A percentile compares a stretch with the other conserved stretches of the same genome.
Evolutionary conservation across 1,140 invertebrate species (phyloP).

Genomic region (Drosophila nasuta): DNA sequence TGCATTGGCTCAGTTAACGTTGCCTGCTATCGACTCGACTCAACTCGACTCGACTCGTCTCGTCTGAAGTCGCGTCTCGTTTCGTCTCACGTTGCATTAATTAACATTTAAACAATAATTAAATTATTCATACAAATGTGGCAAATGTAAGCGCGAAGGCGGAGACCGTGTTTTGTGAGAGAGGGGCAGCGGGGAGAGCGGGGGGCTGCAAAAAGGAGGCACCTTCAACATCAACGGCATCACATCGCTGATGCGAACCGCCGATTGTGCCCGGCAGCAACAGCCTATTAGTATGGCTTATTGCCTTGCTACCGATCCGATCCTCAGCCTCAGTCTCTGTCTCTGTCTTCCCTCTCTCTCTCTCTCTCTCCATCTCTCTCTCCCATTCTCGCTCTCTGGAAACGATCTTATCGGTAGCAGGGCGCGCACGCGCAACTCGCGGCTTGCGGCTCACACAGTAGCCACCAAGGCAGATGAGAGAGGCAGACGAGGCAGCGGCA

Average conservation of each 20-base stretch:
- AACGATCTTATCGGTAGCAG: constrained; percentile 69
- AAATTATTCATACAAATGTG: constrained; percentile 84
- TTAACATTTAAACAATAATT: constrained; percentile 85
- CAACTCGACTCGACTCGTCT: not conserved
- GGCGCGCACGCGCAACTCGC: constrained; percentile 73
- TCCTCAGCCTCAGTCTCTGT: not conserved
- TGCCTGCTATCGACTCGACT: constrained; percentile 7
- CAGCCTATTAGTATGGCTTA: constrained; percentile 81
- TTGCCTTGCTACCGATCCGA: constrained; percentile 60
- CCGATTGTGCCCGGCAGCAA: constrained; percentile 50
- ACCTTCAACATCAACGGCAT: constrained; percentile 21
- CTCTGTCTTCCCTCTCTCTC: not conserved
- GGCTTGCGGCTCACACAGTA: constrained; percentile 49
- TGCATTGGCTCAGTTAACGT: constrained; percentile 48
- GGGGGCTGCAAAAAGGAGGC: constrained; percentile 19
- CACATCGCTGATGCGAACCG: constrained; percentile 38
- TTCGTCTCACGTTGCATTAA: constrained; percentile 78
- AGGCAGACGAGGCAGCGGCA: constrained; percentile 16
- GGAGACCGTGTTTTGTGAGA: not conserved
- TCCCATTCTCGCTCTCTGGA: constrained; percentile 11
- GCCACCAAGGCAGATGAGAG: constrained; percentile 8
- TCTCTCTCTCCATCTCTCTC: not conserved
- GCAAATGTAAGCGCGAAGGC: constrained; percentile 65
- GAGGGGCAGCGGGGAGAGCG: not conserved
- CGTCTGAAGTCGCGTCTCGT: constrained; percentile 4